These are phyloP conservation scores for Cydia pomonella DNA, from an alignment of 1,140 invertebrate genomes.

Conservation along the genomic window DNA sequence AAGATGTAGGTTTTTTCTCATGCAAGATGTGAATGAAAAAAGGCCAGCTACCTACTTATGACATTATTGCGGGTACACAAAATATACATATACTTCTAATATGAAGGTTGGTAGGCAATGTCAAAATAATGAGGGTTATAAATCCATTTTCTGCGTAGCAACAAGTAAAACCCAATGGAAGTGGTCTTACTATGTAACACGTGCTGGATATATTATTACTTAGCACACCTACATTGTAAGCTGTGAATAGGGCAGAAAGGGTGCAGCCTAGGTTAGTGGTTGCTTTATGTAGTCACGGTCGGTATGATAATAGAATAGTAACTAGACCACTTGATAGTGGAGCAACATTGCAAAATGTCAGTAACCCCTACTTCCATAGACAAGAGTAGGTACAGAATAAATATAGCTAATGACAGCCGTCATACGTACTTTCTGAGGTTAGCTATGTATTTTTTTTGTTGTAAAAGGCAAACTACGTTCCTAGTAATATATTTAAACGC, in stretches of 20 bases:
- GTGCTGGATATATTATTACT: not conserved
- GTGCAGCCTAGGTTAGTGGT: conserved; percentile 16
- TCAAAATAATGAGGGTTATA: not conserved
- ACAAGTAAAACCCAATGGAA: not conserved
- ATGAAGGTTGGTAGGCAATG: not conserved
- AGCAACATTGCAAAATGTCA: conserved; percentile 17
- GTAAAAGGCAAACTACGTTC: too few relatives aligned
- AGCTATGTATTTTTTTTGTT: too few relatives aligned
- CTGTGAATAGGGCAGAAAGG: not conserved
- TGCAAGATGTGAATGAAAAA: not conserved
- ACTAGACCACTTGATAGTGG: conserved; percentile 16
- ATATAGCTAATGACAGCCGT: not conserved
- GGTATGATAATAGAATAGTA: conserved; percentile 15
- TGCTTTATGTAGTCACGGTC: conserved; percentile 14
- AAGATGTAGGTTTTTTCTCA: too few relatives aligned
- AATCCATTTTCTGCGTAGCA: conserved; percentile 8
- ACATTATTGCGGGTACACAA: not conserved
- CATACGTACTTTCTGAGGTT: too few relatives aligned
- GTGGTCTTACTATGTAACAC: not conserved
- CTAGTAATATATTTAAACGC: too few relatives aligned
- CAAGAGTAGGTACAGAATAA: not conserved
- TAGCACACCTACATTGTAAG: conserved; percentile 1
- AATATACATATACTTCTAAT: not conserved
- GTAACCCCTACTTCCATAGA: conserved; percentile 5
- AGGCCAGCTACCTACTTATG: not conserved